These are phyloP conservation scores for Apotomis betuletana DNA, from an alignment of 2,888 invertebrate species.

Conservation along the genomic window DNA sequence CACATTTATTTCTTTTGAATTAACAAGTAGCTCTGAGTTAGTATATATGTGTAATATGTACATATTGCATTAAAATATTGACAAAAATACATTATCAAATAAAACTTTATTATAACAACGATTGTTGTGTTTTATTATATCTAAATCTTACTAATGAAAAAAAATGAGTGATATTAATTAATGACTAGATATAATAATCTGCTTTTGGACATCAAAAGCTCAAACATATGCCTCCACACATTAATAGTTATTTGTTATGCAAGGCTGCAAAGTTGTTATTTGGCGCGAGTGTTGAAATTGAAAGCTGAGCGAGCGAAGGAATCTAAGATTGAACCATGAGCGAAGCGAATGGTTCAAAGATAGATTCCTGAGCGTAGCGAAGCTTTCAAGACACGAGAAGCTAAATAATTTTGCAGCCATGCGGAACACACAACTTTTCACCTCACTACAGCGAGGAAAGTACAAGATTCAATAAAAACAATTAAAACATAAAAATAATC, in stretches of 20 bases:
- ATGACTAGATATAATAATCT: slow-evolving; percentile 35
- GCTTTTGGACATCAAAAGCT: neutral
- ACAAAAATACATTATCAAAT: slow-evolving; percentile 42
- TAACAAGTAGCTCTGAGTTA: slow-evolving; percentile 6
- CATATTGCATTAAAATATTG: slow-evolving; percentile 53
- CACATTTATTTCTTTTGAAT: slow-evolving; percentile 25
- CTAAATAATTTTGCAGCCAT: no score
- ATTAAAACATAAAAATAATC: no score
- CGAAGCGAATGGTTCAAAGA: no score
- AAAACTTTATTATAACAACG: slow-evolving; percentile 29
- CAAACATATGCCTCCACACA: neutral
- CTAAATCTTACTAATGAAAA: neutral
- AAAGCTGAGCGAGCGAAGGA: no score
- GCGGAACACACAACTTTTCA: no score
- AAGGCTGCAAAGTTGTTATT: no score
- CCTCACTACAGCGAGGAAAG: no score
- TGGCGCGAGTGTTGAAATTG: no score
- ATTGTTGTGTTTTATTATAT: slow-evolving; percentile 21
- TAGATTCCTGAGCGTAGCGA: no score
- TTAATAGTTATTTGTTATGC: neutral
- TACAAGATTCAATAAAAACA: no score
- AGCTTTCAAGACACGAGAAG: no score
- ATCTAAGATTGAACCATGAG: no score
- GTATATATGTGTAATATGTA: slow-evolving; percentile 57
- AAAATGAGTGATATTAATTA: slow-evolving; percentile 13